Base-by-base conservation (phyloP, 2,888 invertebrate species). In the Zygothrica quintamaculata region DNA sequence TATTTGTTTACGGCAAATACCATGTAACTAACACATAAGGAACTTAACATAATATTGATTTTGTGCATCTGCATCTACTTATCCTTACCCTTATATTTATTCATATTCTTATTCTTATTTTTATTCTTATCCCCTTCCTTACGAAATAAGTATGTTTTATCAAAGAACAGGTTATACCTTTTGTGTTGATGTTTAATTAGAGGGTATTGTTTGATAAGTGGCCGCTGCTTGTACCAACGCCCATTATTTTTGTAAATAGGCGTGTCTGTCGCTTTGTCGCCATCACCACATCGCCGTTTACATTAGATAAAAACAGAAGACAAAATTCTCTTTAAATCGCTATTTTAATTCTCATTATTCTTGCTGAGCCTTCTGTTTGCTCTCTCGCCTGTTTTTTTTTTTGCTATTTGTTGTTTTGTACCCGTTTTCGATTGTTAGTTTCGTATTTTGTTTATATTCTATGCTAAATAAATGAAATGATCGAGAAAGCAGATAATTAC, bases 371-470 rank as follows among this genome's bases (percentile, higher is more conserved):
- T 36, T 25, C 34, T 25, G 12, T 47, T 47, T 18, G 25, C 29
- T 9, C 22, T 22, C 29, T 33, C 8, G 16, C 22, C 39, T 43
- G 37, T 42, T 46, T 26, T 11, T 11, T 46, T 39, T 52, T 50
- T 44, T 50, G n/a, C n/a, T 40, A 46, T 6, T 33, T 16, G 25
- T 55, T 51, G 53, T 11, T 44, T 26, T 48, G 22, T 25, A 46
- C 22, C 9, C 26, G 26, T 34, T 36, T 1, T 11, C 53, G 42
- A 48, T 51, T 60, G 44, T 56, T 7, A 65, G 78, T 69, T 75
- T 76, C 82, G 82, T 85, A 78, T 82, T 78, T 78, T 65, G 55
- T 73, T 84, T 75, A 64, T 42, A 42, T 67, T 53, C 37, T 37
- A 55, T 55, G 53, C 50, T 46, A 25, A 46, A 29, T 40, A 51